These are phyloP conservation scores for Dryobota labecula DNA, from an alignment of 2,888 invertebrate genomes.

Conservation along the genomic window DNA sequence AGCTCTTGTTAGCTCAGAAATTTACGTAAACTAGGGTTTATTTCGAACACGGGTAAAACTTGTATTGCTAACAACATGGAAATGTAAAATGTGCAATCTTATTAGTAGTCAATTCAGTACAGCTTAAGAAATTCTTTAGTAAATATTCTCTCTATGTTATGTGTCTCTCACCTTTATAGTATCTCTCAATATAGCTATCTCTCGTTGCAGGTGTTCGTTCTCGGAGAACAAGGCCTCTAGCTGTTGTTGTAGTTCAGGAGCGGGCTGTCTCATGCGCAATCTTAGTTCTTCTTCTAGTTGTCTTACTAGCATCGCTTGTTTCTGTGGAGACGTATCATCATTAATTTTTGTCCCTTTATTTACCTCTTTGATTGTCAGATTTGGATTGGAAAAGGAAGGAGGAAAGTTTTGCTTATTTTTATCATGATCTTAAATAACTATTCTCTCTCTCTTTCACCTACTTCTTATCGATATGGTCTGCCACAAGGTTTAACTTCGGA, in stretches of 20 bases:
- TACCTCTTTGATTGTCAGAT: neutral
- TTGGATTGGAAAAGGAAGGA: neutral
- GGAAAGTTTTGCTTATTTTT: neutral
- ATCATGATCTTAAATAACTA: neutral
- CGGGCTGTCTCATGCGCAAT: slow-evolving; percentile 96
- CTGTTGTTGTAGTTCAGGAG: slow-evolving; percentile 97
- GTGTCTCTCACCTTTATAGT: slow-evolving; percentile 94
- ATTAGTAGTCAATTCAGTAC: neutral
- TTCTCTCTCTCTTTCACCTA: neutral
- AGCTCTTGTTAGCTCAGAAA: slow-evolving; percentile 17
- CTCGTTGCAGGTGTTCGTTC: slow-evolving; percentile 98
- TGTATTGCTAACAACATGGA: neutral
- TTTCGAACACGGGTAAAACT: neutral
- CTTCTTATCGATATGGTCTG: neutral
- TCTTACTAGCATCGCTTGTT: slow-evolving; percentile 98
- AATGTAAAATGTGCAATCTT: slow-evolving; percentile 5
- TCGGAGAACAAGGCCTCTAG: slow-evolving; percentile 97
- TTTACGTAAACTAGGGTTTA: slow-evolving; percentile 15
- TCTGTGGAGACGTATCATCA: slow-evolving; percentile 91
- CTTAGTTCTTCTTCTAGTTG: slow-evolving; percentile 98
- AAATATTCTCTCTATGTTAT: neutral
- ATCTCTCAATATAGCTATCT: slow-evolving; percentile 97
- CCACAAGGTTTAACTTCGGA: neutral
- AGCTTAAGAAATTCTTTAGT: neutral
- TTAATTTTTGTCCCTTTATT: neutral